Base-by-base conservation (phyloP, 2,888 invertebrate genomes). In the Apeira syringaria region DNA sequence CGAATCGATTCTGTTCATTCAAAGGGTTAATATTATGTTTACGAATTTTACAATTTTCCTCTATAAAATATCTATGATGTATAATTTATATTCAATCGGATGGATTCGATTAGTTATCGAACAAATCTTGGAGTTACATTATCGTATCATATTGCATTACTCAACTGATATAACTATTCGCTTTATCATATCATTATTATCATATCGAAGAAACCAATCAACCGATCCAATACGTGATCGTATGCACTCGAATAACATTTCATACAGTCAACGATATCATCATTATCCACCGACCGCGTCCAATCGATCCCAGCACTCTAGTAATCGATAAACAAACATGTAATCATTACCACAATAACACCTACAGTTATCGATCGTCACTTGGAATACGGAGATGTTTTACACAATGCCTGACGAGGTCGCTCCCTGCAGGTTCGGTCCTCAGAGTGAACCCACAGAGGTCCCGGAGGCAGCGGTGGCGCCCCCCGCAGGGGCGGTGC, bases 321-420 rank as follows among this genome's bases (percentile, higher is more conserved):
- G n/a, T n/a, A n/a, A n/a, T n/a, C n/a, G n/a, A n/a, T n/a, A n/a
- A n/a, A n/a, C n/a, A n/a, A n/a, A n/a, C n/a, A n/a, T n/a, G n/a
- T n/a, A n/a, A n/a, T n/a, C n/a, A n/a, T n/a, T n/a, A n/a, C n/a
- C 36, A 36, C 46, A 46, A 50, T 46, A 46, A 31, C 7, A 10
- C 18, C 18, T 30, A 30, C 3, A 9, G 2, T 7, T 20, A 10
- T 18, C 9, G 10, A 2, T 30, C 30, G 30, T 20, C 30, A 6
- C 11, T 17, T 1, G 17, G 6, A 6, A 9, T 10, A 15, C 12
- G 3, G 15, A 2, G 15, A 28, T 8, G 15, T 8, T 13, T 28
- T 7, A 28, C 17, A 28, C 13, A 15, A 28, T 15, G 10, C 3
- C n/a, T n/a, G n/a, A n/a, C n/a, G n/a, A n/a, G n/a, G n/a, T n/a